Base-by-base conservation (phyloP, 64 coral and sea anemone species). In the Cladopsammia gracilis region DNA sequence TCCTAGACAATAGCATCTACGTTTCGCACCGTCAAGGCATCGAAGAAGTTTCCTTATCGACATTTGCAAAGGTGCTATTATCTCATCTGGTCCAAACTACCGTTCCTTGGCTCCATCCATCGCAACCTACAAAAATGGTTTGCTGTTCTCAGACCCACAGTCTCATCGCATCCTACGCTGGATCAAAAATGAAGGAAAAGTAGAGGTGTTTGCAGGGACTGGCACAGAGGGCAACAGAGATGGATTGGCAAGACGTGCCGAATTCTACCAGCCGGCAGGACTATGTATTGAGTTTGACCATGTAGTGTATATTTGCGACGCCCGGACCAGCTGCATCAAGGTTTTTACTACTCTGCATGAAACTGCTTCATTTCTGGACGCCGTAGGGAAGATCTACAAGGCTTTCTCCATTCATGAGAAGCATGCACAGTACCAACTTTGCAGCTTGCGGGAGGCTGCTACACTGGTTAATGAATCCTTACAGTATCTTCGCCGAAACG, bases 321-420 rank as follows among this genome's bases (percentile, higher is more conserved):
- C 70, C 45, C 81, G 58, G 18, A 57, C 80, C 25, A 92, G 42
- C 71, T 92, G 58, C 19, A 86, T 92, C 70, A 92, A 92, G 90
- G 52, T 86, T 18, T 47, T 86, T 11, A 92, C 71, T 25, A 64
- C 90, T n/a, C 44, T 86, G 6, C 50, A 8, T 49, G 25, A 92
- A 59, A 86, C 80, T 9, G 81, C 71, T n/a, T 6, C 20, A 58
- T 91, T 91, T 91, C 50, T 91, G 43, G 10, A 46, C 14, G 78
- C 62, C 42, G 90, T 92, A 8, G 80, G 90, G 4, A 50, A 73
- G 12, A 23, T 92, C 10, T 92, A 77, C 46, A 18, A 58, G 11
- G 90, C 90, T 6, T 92, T 92, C 59, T 84, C 90, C 26, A 48
- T 92, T 7, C 76, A 83, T 26, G 54, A 89, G 19, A 73, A 94